Percentiles rank a stretch among this genome's conserved stretches.
Conservation (phyloP, 2,113 vertebrate species). For the Scomber japonicus region DNA sequence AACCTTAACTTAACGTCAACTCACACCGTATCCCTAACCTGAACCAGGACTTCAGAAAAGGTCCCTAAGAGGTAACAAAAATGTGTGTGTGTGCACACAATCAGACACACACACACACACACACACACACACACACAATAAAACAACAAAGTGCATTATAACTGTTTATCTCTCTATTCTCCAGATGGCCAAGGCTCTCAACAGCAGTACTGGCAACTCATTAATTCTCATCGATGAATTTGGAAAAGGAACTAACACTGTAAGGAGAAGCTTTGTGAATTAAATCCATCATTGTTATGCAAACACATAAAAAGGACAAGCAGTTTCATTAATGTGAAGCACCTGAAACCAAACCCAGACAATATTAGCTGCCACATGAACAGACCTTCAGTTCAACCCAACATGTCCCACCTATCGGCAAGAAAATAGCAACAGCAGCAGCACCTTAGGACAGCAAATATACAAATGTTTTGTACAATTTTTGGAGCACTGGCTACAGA, state of each 20-base stretch:
- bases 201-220: slow-evolving; percentile 91
- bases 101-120: too few relatives aligned
- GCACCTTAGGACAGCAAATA: slow-evolving; percentile 13
- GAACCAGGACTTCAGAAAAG: too few relatives aligned
- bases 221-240: slow-evolving; percentile 98
- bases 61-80: too few relatives aligned
- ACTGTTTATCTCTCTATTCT: slow-evolving; percentile 52
- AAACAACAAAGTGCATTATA: slow-evolving; percentile 28
- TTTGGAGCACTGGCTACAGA: too few relatives aligned
- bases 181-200: slow-evolving; percentile 92
- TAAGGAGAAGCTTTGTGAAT: slow-evolving; percentile 75
- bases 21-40: too few relatives aligned
- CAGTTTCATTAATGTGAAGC: slow-evolving; percentile 33
- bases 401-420: slow-evolving; percentile 48
- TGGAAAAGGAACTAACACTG: slow-evolving; percentile 97
- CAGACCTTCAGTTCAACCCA: slow-evolving; percentile 35
- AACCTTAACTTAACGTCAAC: too few relatives aligned
- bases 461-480: background rate
- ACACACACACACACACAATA: slow-evolving; percentile 2
- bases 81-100: too few relatives aligned
- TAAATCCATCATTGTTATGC: slow-evolving; percentile 20
- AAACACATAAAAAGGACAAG: slow-evolving; percentile 23
- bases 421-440: slow-evolving; percentile 48
- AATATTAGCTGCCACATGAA: slow-evolving; percentile 37
- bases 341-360: slow-evolving; percentile 38